Evolutionary conservation across 1,140 invertebrate species (phyloP).

Genomic region (Gyrodactylus salaris): DNA sequence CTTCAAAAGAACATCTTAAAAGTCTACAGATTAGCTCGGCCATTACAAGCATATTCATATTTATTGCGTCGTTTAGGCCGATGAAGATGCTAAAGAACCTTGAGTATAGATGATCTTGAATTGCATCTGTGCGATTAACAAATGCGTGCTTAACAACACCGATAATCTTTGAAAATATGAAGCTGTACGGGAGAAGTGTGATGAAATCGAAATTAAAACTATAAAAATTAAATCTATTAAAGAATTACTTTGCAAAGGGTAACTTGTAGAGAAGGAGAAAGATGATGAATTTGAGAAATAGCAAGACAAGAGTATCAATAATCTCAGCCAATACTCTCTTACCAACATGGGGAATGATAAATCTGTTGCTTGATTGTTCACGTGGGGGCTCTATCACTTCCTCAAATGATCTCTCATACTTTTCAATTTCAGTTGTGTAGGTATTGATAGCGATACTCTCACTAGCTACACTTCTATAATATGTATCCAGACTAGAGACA

Average conservation of each 20-base stretch:
- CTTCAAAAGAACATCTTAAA: neutral
- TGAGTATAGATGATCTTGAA: neutral
- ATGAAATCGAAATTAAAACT: neutral
- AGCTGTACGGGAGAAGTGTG: neutral
- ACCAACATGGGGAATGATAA: neutral
- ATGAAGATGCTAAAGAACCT: neutral
- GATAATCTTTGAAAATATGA: neutral
- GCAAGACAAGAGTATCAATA: neutral
- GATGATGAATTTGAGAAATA: neutral
- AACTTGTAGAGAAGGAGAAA: neutral
- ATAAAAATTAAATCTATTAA: neutral
- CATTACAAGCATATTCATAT: neutral
- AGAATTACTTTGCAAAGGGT: neutral
- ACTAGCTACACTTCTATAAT: neutral
- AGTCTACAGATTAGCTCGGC: neutral
- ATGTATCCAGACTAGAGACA: neutral
- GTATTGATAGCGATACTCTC: neutral
- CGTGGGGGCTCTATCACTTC: no score
- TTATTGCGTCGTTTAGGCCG: neutral
- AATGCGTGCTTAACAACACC: neutral
- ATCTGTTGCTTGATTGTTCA: neutral
- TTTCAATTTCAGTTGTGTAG: no score
- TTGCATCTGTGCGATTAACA: neutral
- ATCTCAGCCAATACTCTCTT: neutral
- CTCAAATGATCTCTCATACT: no score